Conservation (phyloP, 2,113 vertebrate species). For the Orthochromis malagaraziensis region DNA sequence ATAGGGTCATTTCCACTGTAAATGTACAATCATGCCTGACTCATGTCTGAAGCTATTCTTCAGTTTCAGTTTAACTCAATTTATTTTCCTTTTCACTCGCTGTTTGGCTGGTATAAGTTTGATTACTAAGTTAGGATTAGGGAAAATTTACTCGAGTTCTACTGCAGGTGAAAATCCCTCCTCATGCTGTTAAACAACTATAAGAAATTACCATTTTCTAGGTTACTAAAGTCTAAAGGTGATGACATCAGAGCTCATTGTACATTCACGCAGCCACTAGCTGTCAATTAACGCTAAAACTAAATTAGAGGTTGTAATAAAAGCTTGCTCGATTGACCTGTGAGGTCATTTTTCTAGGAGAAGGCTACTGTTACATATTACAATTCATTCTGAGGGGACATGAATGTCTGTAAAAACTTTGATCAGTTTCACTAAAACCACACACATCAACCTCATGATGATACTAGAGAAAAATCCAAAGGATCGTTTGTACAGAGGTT, state of each 20-base stretch:
- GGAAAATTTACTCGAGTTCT: background rate
- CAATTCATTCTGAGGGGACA: background rate
- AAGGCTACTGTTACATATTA: background rate
- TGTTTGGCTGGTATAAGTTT: background rate
- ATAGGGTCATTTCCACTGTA: background rate
- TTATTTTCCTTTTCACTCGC: background rate
- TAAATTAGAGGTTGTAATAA: background rate
- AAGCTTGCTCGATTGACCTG: background rate
- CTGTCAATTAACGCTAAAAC: background rate
- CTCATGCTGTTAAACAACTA: background rate
- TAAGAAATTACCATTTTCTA: background rate
- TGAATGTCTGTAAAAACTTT: background rate
- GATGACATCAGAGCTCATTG: background rate
- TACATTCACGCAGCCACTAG: background rate
- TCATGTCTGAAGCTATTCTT: background rate
- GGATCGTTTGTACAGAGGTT: background rate
- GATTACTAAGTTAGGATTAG: background rate
- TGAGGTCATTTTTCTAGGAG: background rate
- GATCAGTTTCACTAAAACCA: background rate
- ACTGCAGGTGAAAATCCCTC: background rate
- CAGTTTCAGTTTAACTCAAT: background rate
- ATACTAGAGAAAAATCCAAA: background rate
- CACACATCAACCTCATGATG: background rate
- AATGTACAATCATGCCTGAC: background rate
- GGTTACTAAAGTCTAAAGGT: background rate